Evolutionary conservation across 2,113 vertebrate species (phyloP), one percentile per base, ranked within the genome.

Genomic region (Misgurnus anguillicaudatus): DNA sequence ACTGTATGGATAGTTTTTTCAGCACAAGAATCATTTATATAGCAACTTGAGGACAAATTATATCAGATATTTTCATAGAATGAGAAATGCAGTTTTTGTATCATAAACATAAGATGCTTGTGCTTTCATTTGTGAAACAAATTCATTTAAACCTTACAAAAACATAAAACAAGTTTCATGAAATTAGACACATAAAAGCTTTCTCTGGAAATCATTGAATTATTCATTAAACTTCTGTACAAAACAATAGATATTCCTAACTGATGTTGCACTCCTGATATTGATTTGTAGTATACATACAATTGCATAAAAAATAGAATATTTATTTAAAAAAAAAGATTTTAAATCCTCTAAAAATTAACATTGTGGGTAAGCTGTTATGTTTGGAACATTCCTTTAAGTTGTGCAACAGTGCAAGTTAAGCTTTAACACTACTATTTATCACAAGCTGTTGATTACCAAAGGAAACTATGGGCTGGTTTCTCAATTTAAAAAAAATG

Each of bases 181-280:
- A 58, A 58, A 41, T 58, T 11, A 21, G 36, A n/a, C 53, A 42
- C 14, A 41, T 72, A 16, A 42, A 58, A 58, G 36, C 53, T 42
- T 72, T 58, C n/a, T 21, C 10, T 42, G 70, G 70, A 72, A 72
- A 58, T 72, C 38, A 42, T 57, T 51, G 4, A 51, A 51, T 39
- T 11, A 72, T 53, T 73, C 53, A 60, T 19, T 60, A 6, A 73
- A 73, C 53, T 42, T 73, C 38, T 73, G n/a, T 73, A 73, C 53
- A 73, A 73, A 73, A 72, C 70, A 72, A 60, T 13, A 42, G n/a
- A 60, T 47, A 11, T n/a, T n/a, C 51, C 39, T 19, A 19, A 71
- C 14, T 19, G 51, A 53, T 69, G 16, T 10, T 71, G 17, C 31
- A 19, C 55, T 70, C n/a, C 47, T 39, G 5, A 57, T 36, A 55